phyloP scores from a whole-genome alignment of 37 sponge, comb jelly and placozoan genomes.

The Bolinopsis microptera region DNA sequence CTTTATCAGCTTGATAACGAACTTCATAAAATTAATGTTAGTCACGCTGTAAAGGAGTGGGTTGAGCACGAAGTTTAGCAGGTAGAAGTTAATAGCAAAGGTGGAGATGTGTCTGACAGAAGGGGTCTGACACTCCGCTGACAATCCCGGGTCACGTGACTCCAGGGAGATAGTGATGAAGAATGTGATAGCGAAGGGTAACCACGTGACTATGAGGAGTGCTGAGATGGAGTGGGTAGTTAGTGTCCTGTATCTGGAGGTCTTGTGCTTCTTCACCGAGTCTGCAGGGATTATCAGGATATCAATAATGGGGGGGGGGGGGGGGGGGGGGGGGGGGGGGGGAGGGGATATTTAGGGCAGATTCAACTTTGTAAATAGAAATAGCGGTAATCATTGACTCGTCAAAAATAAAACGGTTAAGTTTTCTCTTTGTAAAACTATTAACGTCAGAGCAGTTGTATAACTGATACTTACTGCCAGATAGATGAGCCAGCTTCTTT shows the following conservation, averaged over 20 bases:
- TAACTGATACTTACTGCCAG: slow-evolving; percentile 42
- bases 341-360: too few species aligned
- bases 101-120: not conserved
- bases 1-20: slow-evolving; percentile 45
- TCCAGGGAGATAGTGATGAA: slow-evolving; percentile 42
- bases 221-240: slow-evolving; percentile 63
- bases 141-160: not conserved
- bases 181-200: slow-evolving; percentile 50
- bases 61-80: slow-evolving; percentile 61
- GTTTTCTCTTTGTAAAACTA: too few species aligned
- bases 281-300: not conserved
- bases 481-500: not conserved
- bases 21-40: slow-evolving; percentile 58
- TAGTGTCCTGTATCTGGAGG: slow-evolving; percentile 38
- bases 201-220: slow-evolving; percentile 39
- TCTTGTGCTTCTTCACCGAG: slow-evolving; percentile 45
- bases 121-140: not conserved
- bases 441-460: too few species aligned
- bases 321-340: too few species aligned
- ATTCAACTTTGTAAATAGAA: too few species aligned
- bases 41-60: slow-evolving; percentile 46
- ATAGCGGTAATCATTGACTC: too few species aligned
- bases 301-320: too few species aligned
- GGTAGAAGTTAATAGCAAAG: slow-evolving; percentile 30
- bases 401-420: too few species aligned